Conservation (phyloP, 2,113 vertebrate species). For the Brienomyrus brachyistius region DNA sequence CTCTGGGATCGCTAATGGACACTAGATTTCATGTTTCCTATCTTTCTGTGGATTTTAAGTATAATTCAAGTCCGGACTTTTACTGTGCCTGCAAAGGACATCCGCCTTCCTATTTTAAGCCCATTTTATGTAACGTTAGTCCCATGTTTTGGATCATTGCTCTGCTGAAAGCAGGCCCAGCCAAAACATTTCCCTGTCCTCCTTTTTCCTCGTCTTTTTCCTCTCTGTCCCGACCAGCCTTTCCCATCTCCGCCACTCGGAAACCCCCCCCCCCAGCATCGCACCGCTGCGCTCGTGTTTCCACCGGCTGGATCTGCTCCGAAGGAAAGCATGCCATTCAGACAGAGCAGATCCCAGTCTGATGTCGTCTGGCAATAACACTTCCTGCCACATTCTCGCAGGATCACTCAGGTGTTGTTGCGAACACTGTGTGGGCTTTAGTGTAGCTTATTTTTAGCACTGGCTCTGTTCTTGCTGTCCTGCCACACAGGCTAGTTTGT, state of each 20-base stretch:
- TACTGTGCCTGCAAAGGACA: background rate
- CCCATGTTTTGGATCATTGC: background rate
- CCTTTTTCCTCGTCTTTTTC: background rate
- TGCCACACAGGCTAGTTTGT: slow-evolving; percentile 7
- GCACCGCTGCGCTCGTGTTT: background rate
- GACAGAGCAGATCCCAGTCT: background rate
- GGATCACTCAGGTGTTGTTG: background rate
- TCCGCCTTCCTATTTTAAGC: background rate
- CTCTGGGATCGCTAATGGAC: background rate
- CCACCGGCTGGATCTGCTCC: background rate
- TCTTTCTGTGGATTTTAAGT: background rate
- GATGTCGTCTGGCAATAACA: background rate
- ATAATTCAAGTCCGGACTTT: background rate
- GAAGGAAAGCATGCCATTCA: background rate
- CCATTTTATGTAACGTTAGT: background rate
- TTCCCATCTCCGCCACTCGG: background rate
- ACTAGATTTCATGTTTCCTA: background rate
- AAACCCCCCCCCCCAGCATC: background rate
- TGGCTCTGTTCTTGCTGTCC: background rate
- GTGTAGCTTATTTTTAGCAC: background rate
- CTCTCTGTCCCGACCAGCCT: background rate
- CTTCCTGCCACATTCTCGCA: background rate
- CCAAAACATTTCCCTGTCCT: background rate
- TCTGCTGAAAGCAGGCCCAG: background rate
- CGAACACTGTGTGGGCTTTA: background rate